Evolutionary conservation across 2,888 invertebrate species (phyloP).

Genomic region (Periphyllus acericola): DNA sequence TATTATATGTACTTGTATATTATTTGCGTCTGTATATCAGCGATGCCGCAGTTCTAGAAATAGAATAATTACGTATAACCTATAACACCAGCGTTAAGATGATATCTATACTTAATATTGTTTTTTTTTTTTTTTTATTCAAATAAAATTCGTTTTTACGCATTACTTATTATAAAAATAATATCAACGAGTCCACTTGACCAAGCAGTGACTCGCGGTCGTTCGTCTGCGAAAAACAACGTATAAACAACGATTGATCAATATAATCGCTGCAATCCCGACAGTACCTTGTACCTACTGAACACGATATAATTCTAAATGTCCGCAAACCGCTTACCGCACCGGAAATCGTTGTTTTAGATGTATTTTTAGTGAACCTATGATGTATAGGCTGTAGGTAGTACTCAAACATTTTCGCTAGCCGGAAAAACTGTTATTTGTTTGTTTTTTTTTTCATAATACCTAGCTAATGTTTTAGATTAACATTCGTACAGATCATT

Average conservation of each 20-base stretch:
- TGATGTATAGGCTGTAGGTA: too few species aligned
- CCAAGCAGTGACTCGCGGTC: neutral
- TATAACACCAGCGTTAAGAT: neutral
- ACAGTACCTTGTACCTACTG: too few species aligned
- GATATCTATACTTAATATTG: neutral
- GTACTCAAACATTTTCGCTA: too few species aligned
- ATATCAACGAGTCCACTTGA: neutral
- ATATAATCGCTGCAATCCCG: too few species aligned
- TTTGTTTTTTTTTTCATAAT: too few species aligned
- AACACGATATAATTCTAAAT: too few species aligned
- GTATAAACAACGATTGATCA: neutral
- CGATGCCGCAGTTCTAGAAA: neutral
- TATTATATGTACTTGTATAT: neutral
- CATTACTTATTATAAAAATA: neutral
- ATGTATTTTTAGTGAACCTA: too few species aligned
- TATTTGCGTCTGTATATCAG: neutral
- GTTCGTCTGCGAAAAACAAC: neutral
- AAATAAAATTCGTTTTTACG: neutral
- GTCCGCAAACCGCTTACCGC: too few species aligned
- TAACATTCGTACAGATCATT: too few species aligned
- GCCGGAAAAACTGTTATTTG: too few species aligned
- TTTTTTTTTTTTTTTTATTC: neutral
- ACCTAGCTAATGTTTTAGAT: too few species aligned
- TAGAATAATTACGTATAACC: neutral
- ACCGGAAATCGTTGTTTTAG: too few species aligned